Conservation (phyloP, 1,140 invertebrate genomes). For the Stenopsyche tienmushanensis region DNA sequence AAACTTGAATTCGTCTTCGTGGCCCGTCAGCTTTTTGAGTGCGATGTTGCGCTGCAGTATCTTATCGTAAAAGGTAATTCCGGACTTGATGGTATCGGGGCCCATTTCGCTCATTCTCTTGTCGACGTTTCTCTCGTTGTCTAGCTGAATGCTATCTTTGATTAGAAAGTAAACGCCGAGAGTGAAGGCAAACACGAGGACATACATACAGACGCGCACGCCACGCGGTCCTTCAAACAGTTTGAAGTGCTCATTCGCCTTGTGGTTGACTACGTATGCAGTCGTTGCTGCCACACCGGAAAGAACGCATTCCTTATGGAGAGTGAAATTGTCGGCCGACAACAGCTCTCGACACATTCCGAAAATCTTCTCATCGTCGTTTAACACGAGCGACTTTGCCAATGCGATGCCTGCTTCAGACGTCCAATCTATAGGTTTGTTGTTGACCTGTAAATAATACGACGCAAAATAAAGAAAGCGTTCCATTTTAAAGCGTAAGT, state of each 20-base stretch:
- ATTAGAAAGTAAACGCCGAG: constrained; percentile 62
- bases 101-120: constrained; percentile 60
- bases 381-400: constrained; percentile 64
- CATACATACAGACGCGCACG: constrained; percentile 59
- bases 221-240: constrained; percentile 56
- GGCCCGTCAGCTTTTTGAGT: constrained; percentile 64
- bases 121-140: constrained; percentile 64
- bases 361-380: constrained; percentile 75
- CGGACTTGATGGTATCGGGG: constrained; percentile 66
- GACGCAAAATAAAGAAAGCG: too few species aligned
- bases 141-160: constrained; percentile 62
- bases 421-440: constrained; percentile 61
- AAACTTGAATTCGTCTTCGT: constrained; percentile 59
- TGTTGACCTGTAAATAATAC: constrained; percentile 53
- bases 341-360: constrained; percentile 73
- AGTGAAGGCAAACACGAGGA: constrained; percentile 58
- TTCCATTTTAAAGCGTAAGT: background rate
- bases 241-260: constrained; percentile 57
- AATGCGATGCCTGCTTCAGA: constrained; percentile 61
- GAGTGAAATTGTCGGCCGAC: constrained; percentile 57
- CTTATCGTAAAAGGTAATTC: constrained; percentile 74
- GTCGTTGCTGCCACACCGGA: constrained; percentile 51
- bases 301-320: constrained; percentile 57
- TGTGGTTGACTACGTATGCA: constrained; percentile 54
- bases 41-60: constrained; percentile 71